These are phyloP conservation scores for Bruchidius siliquastri DNA, from an alignment of 2,888 invertebrate species.

Conservation along the genomic window DNA sequence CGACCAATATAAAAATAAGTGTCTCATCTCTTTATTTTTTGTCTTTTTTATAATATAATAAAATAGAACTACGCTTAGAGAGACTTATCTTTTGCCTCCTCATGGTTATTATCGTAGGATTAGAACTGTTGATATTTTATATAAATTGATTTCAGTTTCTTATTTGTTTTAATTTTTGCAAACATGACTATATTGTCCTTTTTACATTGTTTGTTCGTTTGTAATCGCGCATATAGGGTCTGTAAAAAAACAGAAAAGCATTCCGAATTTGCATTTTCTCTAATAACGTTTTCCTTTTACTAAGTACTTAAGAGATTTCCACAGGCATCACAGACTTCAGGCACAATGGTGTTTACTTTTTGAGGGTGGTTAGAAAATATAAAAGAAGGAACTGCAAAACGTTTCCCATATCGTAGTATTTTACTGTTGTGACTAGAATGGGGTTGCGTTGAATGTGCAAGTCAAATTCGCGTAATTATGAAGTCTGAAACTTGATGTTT, in stretches of 20 bases:
- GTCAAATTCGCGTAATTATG: background rate
- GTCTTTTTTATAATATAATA: slow-evolving; percentile 12
- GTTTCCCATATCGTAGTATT: background rate
- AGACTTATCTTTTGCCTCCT: slow-evolving; percentile 21
- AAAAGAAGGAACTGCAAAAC: background rate
- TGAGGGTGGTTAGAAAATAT: background rate
- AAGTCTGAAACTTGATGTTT: background rate
- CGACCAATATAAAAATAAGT: slow-evolving; percentile 14
- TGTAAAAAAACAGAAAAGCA: slow-evolving; percentile 31
- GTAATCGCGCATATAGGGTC: slow-evolving; percentile 27
- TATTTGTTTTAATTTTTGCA: slow-evolving; percentile 8
- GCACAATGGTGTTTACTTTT: no score
- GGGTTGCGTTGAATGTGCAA: background rate
- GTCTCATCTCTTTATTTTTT: slow-evolving; percentile 9
- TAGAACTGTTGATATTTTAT: slow-evolving; percentile 26
- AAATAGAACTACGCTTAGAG: slow-evolving; percentile 18
- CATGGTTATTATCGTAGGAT: slow-evolving; percentile 17
- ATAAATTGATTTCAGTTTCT: slow-evolving; percentile 15
- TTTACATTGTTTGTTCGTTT: background rate
- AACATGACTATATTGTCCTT: background rate
- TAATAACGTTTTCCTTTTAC: background rate
- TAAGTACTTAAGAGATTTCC: slow-evolving; percentile 12
- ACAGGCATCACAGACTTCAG: background rate
- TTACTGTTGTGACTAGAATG: background rate
- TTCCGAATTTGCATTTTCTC: slow-evolving; percentile 24